These are phyloP conservation scores for Eurystomus glaucurus DNA, from an alignment of 2,797 vertebrate genomes.

Conservation along the genomic window DNA sequence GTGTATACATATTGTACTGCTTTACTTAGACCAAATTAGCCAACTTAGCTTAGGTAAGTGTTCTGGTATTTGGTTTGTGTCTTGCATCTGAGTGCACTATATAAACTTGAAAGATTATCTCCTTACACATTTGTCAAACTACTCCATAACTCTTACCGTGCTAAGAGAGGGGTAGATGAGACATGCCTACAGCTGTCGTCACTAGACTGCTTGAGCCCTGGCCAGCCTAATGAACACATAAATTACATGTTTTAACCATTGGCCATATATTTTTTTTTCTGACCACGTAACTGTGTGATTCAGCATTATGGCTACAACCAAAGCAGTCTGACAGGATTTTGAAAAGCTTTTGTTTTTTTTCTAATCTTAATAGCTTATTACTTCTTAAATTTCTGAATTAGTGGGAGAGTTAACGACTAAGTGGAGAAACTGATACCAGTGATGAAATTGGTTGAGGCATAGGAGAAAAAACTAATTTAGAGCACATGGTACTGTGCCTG, in stretches of 20 bases:
- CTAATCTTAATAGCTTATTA: background rate
- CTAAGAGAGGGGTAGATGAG: background rate
- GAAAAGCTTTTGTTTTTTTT: slow-evolving; percentile 1
- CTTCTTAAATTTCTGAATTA: background rate
- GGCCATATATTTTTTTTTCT: background rate
- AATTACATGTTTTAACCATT: background rate
- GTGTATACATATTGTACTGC: background rate
- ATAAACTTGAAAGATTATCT: background rate
- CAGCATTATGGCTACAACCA: background rate
- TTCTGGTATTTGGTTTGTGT: background rate
- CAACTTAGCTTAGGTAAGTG: background rate
- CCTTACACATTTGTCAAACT: background rate
- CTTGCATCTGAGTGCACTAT: background rate
- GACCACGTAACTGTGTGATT: background rate
- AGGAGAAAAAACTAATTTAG: background rate
- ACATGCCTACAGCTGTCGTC: background rate
- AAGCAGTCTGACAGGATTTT: background rate
- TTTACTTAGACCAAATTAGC: background rate
- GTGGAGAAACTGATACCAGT: background rate
- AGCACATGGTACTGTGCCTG: background rate
- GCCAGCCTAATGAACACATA: background rate
- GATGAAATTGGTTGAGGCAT: background rate
- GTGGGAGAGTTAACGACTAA: background rate
- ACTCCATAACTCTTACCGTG: background rate
- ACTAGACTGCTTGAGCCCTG: background rate